Base-by-base conservation (phyloP, 37 sponge, comb jelly and placozoan genomes). In the Ephydatia muelleri region DNA sequence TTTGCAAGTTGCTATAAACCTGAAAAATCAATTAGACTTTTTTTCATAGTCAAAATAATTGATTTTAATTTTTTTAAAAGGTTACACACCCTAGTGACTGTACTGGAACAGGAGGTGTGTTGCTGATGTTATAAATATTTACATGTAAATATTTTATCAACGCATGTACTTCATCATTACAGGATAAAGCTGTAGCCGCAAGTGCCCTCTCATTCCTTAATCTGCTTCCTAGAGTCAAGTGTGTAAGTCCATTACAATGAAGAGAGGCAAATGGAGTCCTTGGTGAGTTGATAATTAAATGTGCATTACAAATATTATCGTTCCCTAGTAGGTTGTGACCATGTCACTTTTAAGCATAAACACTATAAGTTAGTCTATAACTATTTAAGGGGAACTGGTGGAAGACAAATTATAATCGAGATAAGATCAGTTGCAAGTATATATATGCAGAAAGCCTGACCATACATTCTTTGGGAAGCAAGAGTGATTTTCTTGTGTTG, bases 161-260 rank as follows among this genome's bases (percentile, higher is more conserved):
- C n/a, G n/a, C n/a, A n/a, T n/a, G n/a, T n/a, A n/a, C n/a, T n/a
- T n/a, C n/a, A n/a, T n/a, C n/a, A n/a, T n/a, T n/a, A n/a, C n/a
- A n/a, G n/a, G n/a, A n/a, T n/a, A n/a, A n/a, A n/a, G n/a, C n/a
- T n/a, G n/a, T n/a, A n/a, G n/a, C n/a, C n/a, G n/a, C n/a, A n/a
- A 32, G 67, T 16, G 71, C 88, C 28, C 23, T 83, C 0, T 30
- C 83, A 40, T 64, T 88, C 22, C 65, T 83, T 13, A 73, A 88
- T 16, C 35, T 88, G 33, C 70, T 88, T 25, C 88, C 88, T 23
- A 34, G 72, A 38, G 83, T 88, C 0, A 31, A 83, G n/a, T 88
- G 88, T 68, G 9, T 83, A 3, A 78, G 71, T 30, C 85, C 85
- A 22, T 25, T 16, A 16, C 16, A 74, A 28, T 72, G 72, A 57